These are phyloP conservation scores for Sebastes matsubarae DNA, from an alignment of 2,797 vertebrate species.

Conservation along the genomic window DNA sequence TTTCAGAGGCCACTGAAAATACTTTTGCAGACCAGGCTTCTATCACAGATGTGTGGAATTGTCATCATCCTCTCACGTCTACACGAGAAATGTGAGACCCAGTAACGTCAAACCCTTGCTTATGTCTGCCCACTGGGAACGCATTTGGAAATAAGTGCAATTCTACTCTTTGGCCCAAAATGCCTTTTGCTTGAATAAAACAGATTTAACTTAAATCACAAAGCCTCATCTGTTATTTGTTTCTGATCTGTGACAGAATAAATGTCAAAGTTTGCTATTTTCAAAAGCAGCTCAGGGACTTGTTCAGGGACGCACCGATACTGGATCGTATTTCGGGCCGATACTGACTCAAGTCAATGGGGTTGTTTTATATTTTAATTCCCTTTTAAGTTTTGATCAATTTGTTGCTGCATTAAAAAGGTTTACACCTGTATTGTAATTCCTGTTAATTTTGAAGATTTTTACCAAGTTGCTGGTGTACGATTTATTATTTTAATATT, in stretches of 20 bases:
- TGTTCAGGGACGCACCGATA: too few relatives aligned
- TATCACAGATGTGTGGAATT: slow-evolving; percentile 1
- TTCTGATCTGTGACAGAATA: not conserved
- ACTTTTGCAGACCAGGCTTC: not conserved
- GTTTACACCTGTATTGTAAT: too few relatives aligned
- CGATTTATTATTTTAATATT: too few relatives aligned
- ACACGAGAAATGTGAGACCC: slow-evolving; percentile 1
- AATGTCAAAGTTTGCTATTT: not conserved
- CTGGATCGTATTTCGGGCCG: too few relatives aligned
- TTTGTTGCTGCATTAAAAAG: too few relatives aligned
- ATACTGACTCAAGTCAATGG: too few relatives aligned
- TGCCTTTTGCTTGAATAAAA: slow-evolving; percentile 69
- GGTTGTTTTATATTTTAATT: too few relatives aligned
- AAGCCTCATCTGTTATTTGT: slow-evolving; percentile 1
- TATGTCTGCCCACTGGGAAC: slow-evolving; percentile 16
- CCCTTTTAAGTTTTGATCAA: too few relatives aligned
- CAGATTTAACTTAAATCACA: slow-evolving; percentile 25
- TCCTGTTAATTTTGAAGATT: too few relatives aligned
- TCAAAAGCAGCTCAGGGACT: not conserved
- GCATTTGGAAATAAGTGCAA: slow-evolving; percentile 51
- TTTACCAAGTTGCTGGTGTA: too few relatives aligned
- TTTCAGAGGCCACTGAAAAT: not conserved
- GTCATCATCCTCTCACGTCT: not conserved
- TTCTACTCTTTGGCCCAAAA: slow-evolving; percentile 52
- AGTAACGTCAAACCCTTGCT: slow-evolving; percentile 2